phyloP scores from a whole-genome alignment of 2,888 invertebrate genomes.

The Parapristionchus giblindavisi region DNA sequence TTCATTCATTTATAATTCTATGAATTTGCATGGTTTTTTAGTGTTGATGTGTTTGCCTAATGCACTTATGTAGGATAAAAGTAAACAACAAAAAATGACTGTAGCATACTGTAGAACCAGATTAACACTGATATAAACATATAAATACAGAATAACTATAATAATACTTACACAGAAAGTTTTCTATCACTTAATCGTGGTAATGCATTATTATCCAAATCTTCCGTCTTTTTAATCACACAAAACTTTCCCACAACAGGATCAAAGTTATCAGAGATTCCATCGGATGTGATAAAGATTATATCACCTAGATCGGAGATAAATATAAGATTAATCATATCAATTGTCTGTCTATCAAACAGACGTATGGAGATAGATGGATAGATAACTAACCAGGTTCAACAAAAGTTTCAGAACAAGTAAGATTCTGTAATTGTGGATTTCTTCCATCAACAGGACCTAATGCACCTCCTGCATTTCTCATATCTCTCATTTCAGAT shows the following conservation, averaged over 20 bases:
- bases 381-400: slow-evolving; percentile 71
- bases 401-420: slow-evolving; percentile 81
- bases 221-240: slow-evolving; percentile 65
- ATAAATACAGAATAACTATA: not conserved
- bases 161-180: slow-evolving; percentile 44
- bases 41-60: no score
- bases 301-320: slow-evolving; percentile 77
- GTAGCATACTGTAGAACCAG: no score
- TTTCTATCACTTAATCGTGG: slow-evolving; percentile 48
- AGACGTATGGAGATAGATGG: not conserved
- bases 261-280: slow-evolving; percentile 88
- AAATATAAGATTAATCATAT: not conserved
- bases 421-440: slow-evolving; percentile 87
- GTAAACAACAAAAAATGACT: no score
- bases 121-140: no score
- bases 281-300: slow-evolving; percentile 87
- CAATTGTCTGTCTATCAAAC: not conserved
- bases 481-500: slow-evolving; percentile 83
- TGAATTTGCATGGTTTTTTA: not conserved
- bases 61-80: no score
- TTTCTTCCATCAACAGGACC: slow-evolving; percentile 86
- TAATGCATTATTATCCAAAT: slow-evolving; percentile 50
- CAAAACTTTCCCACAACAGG: slow-evolving; percentile 90
- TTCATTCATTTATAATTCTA: not conserved
- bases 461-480: slow-evolving; percentile 86